Conservation (phyloP, 2,113 vertebrate genomes). For the Galemys pyrenaicus region DNA sequence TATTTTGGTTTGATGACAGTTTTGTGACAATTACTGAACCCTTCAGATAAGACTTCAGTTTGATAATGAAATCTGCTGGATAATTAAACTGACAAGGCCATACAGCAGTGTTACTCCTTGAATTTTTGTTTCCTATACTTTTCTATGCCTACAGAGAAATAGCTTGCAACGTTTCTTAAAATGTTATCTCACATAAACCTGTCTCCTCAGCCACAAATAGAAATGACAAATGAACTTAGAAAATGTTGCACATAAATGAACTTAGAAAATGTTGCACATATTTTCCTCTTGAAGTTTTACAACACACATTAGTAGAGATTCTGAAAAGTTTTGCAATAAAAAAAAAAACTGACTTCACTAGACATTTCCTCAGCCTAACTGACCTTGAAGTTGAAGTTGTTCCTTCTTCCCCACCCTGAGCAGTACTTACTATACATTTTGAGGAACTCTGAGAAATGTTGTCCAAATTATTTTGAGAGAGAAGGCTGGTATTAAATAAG, state of each 20-base stretch:
- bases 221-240: neutral
- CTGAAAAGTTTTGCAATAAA: constrained; percentile 1
- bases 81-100: neutral
- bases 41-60: neutral
- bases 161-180: neutral
- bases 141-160: neutral
- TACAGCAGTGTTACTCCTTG: neutral
- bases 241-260: neutral
- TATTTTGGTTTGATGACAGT: neutral
- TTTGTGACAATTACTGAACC: neutral
- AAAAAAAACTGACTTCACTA: neutral
- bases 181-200: neutral
- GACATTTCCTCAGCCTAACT: neutral
- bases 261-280: neutral
- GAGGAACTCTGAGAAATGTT: neutral
- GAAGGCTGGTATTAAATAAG: neutral
- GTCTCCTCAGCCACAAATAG: neutral
- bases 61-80: neutral
- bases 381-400: neutral
- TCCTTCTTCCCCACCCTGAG: neutral
- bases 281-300: constrained; percentile 3
- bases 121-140: neutral
- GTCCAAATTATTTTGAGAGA: neutral
- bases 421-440: constrained; percentile 8
- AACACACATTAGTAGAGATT: neutral